phyloP scores from a whole-genome alignment of 2,888 invertebrate species.

The Drosophila koepferae region DNA sequence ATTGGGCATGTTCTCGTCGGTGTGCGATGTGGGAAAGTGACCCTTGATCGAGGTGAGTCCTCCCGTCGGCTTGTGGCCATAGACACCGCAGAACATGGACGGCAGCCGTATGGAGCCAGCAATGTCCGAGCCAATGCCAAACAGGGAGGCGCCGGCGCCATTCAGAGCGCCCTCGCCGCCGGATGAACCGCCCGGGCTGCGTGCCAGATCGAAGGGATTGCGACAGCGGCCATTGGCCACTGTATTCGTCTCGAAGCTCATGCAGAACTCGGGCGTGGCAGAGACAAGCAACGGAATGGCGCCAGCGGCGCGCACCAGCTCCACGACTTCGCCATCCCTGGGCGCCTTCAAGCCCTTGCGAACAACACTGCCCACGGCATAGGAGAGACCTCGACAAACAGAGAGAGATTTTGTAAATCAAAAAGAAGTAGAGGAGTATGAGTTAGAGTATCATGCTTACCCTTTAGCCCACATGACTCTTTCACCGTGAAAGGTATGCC shows the following conservation, averaged over 20 bases:
- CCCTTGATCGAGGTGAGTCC: slow-evolving; percentile 87
- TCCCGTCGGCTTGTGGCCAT: slow-evolving; percentile 94
- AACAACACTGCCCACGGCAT: slow-evolving; percentile 89
- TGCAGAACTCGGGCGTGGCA: slow-evolving; percentile 94
- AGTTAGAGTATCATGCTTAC: slow-evolving; percentile 84
- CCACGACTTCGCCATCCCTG: slow-evolving; percentile 90
- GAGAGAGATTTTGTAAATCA: not conserved
- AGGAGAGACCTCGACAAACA: slow-evolving; percentile 87
- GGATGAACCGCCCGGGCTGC: slow-evolving; percentile 95
- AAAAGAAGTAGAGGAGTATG: not conserved
- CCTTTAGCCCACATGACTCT: slow-evolving; percentile 91
- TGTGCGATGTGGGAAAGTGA: slow-evolving; percentile 87
- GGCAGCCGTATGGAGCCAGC: slow-evolving; percentile 95
- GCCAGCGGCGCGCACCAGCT: slow-evolving; percentile 89
- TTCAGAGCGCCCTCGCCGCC: slow-evolving; percentile 93
- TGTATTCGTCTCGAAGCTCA: slow-evolving; percentile 95
- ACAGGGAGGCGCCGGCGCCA: slow-evolving; percentile 90
- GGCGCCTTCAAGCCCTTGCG: slow-evolving; percentile 86
- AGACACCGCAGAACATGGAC: slow-evolving; percentile 93
- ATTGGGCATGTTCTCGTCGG: slow-evolving; percentile 86
- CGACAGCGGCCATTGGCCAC: slow-evolving; percentile 91
- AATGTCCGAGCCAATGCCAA: slow-evolving; percentile 94
- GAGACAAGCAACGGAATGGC: slow-evolving; percentile 94
- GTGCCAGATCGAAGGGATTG: slow-evolving; percentile 92
- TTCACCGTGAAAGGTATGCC: slow-evolving; percentile 94